Evolutionary conservation across 2,797 vertebrate species (phyloP), one percentile per base, ranked within the genome.

Genomic region (Rhinogobio ventralis): DNA sequence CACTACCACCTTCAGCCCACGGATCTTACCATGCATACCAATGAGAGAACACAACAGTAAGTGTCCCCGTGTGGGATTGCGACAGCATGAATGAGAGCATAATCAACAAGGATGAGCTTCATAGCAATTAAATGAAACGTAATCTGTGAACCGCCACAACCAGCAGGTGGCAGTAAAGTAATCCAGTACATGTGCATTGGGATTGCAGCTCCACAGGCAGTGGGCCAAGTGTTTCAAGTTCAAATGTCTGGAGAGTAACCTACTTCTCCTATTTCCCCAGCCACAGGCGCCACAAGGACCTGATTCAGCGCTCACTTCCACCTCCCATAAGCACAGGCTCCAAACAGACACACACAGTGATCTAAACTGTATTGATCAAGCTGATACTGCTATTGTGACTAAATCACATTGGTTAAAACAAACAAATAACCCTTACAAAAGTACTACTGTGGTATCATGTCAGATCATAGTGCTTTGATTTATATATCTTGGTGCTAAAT

Each of bases 81-180:
- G 19, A 76, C 73, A 1, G 15, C 49, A 49, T 46, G 49, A 71
- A 69, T 20, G 30, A 53, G n/a, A 57, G 73, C 14, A 13, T 30
- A 64, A 71, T 73, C 19, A 73, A 42, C 5, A 10, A 49, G 28
- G 72, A 53, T 66, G 10, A 36, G 49, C 62, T 77, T 76, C 46
- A 67, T 45, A 39, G 28, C 49, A 28, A 55, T 67, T 19, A 9
- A 68, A 62, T 30, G 46, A 66, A 51, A 39, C 66, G n/a, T 25
- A 42, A 20, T 23, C 17, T 2, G 6, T 67, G 17, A 68, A 79
- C 0, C 28, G 7, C 1, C 14, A 79, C 15, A 36, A 49, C 87
- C 91, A 90, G 86, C 82, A 90, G 91, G 89, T 87, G 91, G 89
- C 89, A 87, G 87, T 91, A 74, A 84, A 73, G 88, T 86, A 86